These are phyloP conservation scores for Cyclina sinensis DNA, from an alignment of 1,140 invertebrate species.

Conservation along the genomic window DNA sequence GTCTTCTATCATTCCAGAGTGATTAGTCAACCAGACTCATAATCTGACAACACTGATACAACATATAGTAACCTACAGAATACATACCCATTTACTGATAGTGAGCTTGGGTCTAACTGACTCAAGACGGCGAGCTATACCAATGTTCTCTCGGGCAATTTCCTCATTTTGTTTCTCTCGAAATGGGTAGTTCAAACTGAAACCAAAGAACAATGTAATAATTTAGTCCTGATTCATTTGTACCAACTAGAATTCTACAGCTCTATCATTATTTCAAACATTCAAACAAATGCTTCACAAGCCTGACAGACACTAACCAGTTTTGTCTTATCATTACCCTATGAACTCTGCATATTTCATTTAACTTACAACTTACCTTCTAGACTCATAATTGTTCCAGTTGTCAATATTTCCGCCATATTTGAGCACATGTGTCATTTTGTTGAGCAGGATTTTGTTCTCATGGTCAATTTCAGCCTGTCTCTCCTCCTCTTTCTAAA, in stretches of 20 bases:
- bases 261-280: no score
- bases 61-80: no score
- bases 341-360: no score
- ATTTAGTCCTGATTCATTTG: no score
- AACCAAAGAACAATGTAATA: no score
- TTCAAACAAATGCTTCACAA: no score
- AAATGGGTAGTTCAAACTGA: slow-evolving; percentile 77
- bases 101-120: slow-evolving; percentile 74
- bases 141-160: slow-evolving; percentile 79
- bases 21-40: no score
- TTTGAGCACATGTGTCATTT: slow-evolving; percentile 81
- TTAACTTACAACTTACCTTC: slow-evolving; percentile 72
- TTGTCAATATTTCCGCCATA: slow-evolving; percentile 76
- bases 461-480: slow-evolving; percentile 80
- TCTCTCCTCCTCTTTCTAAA: slow-evolving; percentile 81
- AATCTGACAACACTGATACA: no score
- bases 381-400: slow-evolving; percentile 80
- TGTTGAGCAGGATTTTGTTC: slow-evolving; percentile 81
- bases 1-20: no score
- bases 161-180: slow-evolving; percentile 73
- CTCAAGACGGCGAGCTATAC: slow-evolving; percentile 78
- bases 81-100: slow-evolving; percentile 75
- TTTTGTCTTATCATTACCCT: no score
- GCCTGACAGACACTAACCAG: no score
- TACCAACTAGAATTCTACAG: no score